These are phyloP conservation scores for Brachionus koreanus DNA, from an alignment of 1,140 invertebrate genomes.

Conservation along the genomic window DNA sequence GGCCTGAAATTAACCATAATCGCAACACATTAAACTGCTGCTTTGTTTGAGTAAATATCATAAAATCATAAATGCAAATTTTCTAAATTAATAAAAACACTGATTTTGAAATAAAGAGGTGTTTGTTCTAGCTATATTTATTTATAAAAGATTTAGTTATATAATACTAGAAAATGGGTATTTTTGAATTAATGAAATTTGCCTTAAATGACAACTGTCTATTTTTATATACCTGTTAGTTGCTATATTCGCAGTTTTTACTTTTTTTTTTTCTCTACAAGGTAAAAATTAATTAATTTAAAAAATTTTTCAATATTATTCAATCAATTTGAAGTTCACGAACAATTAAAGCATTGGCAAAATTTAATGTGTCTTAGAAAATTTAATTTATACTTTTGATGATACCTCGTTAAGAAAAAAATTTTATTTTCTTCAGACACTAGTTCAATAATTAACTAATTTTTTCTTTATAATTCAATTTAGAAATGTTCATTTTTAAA, in stretches of 20 bases:
- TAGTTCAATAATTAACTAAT: no score
- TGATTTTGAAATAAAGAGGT: not conserved
- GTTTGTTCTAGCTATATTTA: not conserved
- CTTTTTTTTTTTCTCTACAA: not conserved
- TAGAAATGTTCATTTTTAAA: no score
- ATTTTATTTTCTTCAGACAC: no score
- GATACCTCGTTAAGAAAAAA: not conserved
- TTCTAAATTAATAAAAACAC: not conserved
- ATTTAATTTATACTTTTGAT: not conserved
- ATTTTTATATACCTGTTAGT: not conserved
- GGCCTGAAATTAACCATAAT: constrained; percentile 2
- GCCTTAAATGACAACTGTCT: not conserved
- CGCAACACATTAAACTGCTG: not conserved
- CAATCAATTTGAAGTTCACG: not conserved
- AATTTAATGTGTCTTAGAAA: not conserved
- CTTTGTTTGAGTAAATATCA: constrained; percentile 3
- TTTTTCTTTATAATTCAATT: no score
- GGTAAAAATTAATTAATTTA: not conserved
- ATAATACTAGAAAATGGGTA: not conserved
- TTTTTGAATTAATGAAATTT: not conserved
- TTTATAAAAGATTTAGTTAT: not conserved
- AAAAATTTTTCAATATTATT: not conserved
- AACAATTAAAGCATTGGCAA: not conserved
- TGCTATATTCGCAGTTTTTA: not conserved
- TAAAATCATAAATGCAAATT: constrained; percentile 32